These are phyloP conservation scores for Pantherophis alleghaniensis DNA, from an alignment of 2,797 vertebrate species.

Conservation along the genomic window DNA sequence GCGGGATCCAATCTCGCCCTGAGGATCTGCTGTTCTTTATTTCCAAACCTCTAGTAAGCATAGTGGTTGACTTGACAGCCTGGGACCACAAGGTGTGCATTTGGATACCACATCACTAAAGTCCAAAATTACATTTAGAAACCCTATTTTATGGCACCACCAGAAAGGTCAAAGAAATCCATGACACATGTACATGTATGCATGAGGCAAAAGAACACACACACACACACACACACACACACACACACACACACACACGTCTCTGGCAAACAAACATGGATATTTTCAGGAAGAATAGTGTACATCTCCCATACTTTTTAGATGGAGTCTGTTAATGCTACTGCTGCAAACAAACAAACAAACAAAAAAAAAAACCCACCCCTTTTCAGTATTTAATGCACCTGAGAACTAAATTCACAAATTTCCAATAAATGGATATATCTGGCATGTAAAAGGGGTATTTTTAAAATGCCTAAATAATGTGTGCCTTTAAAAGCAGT, in stretches of 20 bases:
- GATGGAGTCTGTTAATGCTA: not conserved
- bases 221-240: too few relatives aligned
- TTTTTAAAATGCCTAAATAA: not conserved
- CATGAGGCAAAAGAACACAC: not conserved
- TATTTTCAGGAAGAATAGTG: not conserved
- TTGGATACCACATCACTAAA: not conserved
- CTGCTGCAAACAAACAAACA: not conserved
- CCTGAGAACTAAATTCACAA: not conserved
- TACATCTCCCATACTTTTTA: not conserved
- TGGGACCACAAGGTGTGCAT: not conserved
- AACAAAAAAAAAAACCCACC: not conserved
- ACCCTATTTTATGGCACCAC: not conserved
- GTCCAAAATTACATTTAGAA: not conserved
- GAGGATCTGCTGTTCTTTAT: not conserved
- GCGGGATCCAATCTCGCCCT: not conserved
- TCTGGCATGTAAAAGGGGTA: not conserved
- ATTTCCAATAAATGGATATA: not conserved
- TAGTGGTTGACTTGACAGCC: not conserved
- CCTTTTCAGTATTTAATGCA: not conserved
- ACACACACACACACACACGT: not conserved
- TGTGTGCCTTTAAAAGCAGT: not conserved
- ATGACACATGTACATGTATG: not conserved
- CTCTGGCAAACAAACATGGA: too few relatives aligned
- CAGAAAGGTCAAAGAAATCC: not conserved
- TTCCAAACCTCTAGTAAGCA: not conserved